Evolutionary conservation across 2,888 invertebrate species (phyloP).

Genomic region (Lomographa bimaculata): DNA sequence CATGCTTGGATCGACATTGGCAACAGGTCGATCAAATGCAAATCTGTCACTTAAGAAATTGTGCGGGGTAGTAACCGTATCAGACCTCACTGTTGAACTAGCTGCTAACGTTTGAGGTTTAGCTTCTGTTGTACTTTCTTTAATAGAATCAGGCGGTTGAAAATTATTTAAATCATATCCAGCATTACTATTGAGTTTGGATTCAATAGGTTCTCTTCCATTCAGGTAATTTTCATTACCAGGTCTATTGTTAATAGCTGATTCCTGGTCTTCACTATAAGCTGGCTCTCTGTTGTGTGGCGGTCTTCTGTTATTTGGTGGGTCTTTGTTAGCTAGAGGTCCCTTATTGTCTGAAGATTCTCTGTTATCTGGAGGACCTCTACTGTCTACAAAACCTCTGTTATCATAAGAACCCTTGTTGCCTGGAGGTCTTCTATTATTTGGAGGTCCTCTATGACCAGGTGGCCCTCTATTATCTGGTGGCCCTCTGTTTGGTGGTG

Average conservation of each 20-base stretch:
- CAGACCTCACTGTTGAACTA: background rate
- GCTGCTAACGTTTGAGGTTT: constrained; percentile 1
- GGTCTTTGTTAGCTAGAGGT: constrained; percentile 12
- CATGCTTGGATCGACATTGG: constrained; percentile 31
- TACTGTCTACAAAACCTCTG: too few species aligned
- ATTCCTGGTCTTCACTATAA: too few species aligned
- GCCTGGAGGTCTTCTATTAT: constrained; percentile 20
- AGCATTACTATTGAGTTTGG: background rate
- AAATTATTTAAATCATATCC: constrained; percentile 1
- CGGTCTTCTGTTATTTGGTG: constrained; percentile 18
- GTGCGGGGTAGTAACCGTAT: background rate
- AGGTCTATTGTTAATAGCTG: too few species aligned
- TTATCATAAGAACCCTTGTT: constrained; percentile 26
- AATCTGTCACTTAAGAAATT: constrained; percentile 14
- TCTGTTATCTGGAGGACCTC: constrained; percentile 20
- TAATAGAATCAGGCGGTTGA: constrained; percentile 9
- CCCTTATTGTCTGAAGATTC: constrained; percentile 18
- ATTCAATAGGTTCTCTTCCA: background rate
- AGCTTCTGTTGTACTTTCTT: constrained; percentile 2
- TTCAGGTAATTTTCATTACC: too few species aligned
- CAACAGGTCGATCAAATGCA: constrained; percentile 2
- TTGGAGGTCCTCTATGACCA: constrained; percentile 24
- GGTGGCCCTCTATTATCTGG: constrained; percentile 29
- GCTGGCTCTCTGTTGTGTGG: too few species aligned
- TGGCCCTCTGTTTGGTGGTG: constrained; percentile 28